These are phyloP conservation scores for Oxygymnocypris stewartii DNA, from an alignment of 2,113 vertebrate species.

Conservation along the genomic window DNA sequence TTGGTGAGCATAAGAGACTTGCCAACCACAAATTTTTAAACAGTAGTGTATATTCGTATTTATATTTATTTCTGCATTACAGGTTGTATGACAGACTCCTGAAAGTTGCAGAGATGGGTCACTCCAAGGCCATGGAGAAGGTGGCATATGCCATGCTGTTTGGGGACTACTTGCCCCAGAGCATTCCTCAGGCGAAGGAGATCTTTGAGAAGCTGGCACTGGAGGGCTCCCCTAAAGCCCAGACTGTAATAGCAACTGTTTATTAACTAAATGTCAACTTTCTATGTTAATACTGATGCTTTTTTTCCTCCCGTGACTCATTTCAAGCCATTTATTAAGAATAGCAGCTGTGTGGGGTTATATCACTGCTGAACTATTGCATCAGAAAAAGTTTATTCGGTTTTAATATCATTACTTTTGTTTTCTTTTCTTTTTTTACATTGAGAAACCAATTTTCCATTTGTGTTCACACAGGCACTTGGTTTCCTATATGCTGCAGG, in stretches of 20 bases:
- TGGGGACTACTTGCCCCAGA: constrained; percentile 91
- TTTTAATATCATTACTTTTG: not conserved
- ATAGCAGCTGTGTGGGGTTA: not conserved
- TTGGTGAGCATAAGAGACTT: not conserved
- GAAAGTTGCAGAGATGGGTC: constrained; percentile 87
- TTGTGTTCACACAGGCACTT: constrained; percentile 81
- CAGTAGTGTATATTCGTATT: not conserved
- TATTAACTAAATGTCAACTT: not conserved
- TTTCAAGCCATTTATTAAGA: not conserved
- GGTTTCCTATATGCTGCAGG: constrained; percentile 96
- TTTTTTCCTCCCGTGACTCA: not conserved
- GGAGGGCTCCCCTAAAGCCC: constrained; percentile 93
- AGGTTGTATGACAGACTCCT: constrained; percentile 89
- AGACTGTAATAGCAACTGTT: constrained; percentile 77
- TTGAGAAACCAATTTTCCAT: not conserved
- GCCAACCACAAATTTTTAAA: not conserved
- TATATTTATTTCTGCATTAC: constrained; percentile 51
- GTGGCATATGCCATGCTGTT: constrained; percentile 93
- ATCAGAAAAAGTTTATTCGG: not conserved
- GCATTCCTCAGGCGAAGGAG: constrained; percentile 83
- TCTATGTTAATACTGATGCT: not conserved
- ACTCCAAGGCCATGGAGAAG: constrained; percentile 92
- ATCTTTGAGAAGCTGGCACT: constrained; percentile 91
- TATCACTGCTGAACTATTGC: not conserved
- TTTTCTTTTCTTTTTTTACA: not conserved